Evolutionary conservation across 2,888 invertebrate genomes (phyloP).

Genomic region (Trachelus stipa): DNA sequence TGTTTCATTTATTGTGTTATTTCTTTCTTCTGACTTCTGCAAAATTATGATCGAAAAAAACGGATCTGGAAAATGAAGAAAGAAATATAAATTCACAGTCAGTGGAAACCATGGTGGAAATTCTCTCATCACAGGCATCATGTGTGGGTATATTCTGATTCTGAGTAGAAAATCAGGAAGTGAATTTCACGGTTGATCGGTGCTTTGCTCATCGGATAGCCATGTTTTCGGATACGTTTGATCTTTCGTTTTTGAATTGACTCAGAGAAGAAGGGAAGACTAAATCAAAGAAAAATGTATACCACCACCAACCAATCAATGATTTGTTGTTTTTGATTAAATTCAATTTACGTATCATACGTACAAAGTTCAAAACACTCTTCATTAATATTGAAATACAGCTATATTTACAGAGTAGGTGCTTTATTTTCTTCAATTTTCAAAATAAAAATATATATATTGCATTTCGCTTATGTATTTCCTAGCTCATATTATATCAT

Average conservation of each 20-base stretch:
- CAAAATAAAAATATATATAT: too few relatives aligned
- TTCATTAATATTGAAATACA: too few relatives aligned
- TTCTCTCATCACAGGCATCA: background rate
- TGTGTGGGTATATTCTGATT: background rate
- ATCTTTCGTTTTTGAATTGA: background rate
- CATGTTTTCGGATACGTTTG: background rate
- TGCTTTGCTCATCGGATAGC: background rate
- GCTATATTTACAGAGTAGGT: too few relatives aligned
- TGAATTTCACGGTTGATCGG: background rate
- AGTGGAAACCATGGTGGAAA: background rate
- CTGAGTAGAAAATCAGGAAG: background rate
- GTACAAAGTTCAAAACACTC: background rate
- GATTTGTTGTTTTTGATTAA: background rate
- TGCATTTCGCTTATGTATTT: too few relatives aligned
- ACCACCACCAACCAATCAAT: background rate
- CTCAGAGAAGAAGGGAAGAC: background rate
- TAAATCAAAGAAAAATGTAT: background rate
- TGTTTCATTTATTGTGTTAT: background rate
- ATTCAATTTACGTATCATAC: background rate
- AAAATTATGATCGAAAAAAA: background rate
- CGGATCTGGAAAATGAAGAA: background rate
- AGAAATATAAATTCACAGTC: background rate
- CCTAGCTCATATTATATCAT: too few relatives aligned
- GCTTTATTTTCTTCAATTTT: too few relatives aligned
- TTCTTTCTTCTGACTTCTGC: background rate